Percentiles rank a stretch among this genome's conserved stretches.
Conservation (phyloP, 2,797 vertebrate genomes). For the Rachycentron canadum region DNA sequence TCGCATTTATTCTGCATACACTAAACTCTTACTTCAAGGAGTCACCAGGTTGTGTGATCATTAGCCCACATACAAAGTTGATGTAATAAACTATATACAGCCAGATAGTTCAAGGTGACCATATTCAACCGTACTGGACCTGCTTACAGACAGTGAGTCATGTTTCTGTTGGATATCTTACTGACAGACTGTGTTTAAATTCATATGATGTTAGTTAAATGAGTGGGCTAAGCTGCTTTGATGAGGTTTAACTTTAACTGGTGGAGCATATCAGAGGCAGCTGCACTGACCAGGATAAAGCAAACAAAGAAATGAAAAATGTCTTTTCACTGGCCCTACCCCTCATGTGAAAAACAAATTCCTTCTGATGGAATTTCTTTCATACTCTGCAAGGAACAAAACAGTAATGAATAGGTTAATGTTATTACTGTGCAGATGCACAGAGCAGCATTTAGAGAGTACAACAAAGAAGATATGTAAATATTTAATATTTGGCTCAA, state of each 20-base stretch:
- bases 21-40: too few relatives aligned
- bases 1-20: too few relatives aligned
- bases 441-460: constrained; percentile 1
- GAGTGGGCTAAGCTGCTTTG: constrained; percentile 27
- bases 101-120: constrained; percentile 49
- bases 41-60: constrained; percentile 37
- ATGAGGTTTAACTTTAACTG: constrained; percentile 25
- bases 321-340: not conserved
- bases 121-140: constrained; percentile 41
- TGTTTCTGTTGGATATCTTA: constrained; percentile 49
- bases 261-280: constrained; percentile 5
- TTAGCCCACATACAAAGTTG: constrained; percentile 34
- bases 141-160: constrained; percentile 61
- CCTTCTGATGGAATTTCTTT: constrained; percentile 9
- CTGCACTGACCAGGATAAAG: not conserved
- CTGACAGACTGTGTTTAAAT: constrained; percentile 46
- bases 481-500: not conserved
- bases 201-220: constrained; percentile 23
- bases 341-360: constrained; percentile 22
- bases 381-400: not conserved
- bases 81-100: constrained; percentile 55
- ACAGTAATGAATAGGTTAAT: not conserved
- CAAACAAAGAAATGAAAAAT: constrained; percentile 28
- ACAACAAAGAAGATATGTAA: constrained; percentile 6
- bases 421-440: not conserved